phyloP scores from a whole-genome alignment of 2,888 invertebrate genomes.

The Unio delphinus region DNA sequence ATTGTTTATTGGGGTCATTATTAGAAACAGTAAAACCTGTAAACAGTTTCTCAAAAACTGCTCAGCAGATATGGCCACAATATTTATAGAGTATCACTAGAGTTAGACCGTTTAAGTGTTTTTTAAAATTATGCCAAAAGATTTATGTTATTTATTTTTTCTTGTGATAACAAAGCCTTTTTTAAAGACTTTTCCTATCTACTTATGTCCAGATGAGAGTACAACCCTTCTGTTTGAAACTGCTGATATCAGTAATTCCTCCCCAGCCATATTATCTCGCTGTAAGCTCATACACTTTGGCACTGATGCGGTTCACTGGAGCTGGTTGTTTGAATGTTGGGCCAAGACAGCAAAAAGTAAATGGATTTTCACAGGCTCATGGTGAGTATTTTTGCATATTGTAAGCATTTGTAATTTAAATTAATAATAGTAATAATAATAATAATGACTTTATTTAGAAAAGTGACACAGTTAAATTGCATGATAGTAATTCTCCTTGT shows the following conservation, averaged over 20 bases:
- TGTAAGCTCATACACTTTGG: slow-evolving; percentile 63
- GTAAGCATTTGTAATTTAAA: not conserved
- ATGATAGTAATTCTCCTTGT: too few relatives aligned
- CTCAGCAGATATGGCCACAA: too few relatives aligned
- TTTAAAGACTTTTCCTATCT: too few relatives aligned
- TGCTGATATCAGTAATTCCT: slow-evolving; percentile 49
- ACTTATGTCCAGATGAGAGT: slow-evolving; percentile 42
- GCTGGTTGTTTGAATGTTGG: slow-evolving; percentile 63
- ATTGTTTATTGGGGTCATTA: too few relatives aligned
- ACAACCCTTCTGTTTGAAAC: slow-evolving; percentile 67
- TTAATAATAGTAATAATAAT: too few relatives aligned
- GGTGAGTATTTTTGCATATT: slow-evolving; percentile 42
- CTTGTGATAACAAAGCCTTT: not conserved
- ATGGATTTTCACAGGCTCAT: slow-evolving; percentile 62
- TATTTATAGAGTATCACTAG: too few relatives aligned
- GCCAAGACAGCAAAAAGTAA: slow-evolving; percentile 58
- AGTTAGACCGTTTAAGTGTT: too few relatives aligned
- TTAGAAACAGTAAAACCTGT: too few relatives aligned
- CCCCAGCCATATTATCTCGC: slow-evolving; percentile 62
- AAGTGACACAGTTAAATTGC: too few relatives aligned
- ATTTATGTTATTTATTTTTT: not conserved
- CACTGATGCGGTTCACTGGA: slow-evolving; percentile 58
- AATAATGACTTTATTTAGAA: too few relatives aligned
- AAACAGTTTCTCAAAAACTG: too few relatives aligned
- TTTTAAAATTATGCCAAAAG: too few relatives aligned